Percentiles rank a stretch among this genome's conserved stretches.
Evolutionary conservation across 2,888 invertebrate genomes (phyloP).

Genomic region (Cataglyphis livida): DNA sequence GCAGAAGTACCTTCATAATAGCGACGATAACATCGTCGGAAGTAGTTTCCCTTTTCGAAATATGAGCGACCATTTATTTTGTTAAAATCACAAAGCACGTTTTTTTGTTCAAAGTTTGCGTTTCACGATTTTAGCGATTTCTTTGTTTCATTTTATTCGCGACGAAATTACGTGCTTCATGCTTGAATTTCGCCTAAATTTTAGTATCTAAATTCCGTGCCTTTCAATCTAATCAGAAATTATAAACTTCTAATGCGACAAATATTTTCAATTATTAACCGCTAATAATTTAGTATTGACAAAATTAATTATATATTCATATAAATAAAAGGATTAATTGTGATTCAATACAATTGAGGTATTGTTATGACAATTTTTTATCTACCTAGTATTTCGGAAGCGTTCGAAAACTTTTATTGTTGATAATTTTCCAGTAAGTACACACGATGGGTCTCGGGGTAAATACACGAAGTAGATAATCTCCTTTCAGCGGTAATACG

Average conservation of each 20-base stretch:
- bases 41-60: slow-evolving; percentile 40
- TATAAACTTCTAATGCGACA: background rate
- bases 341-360: background rate
- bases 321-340: background rate
- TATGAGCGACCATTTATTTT: slow-evolving; percentile 36
- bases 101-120: background rate
- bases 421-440: slow-evolving; percentile 46
- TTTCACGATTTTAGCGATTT: background rate
- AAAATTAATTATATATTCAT: background rate
- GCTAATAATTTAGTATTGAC: background rate
- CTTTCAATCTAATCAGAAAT: background rate
- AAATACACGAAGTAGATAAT: slow-evolving; percentile 55
- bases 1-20: slow-evolving; percentile 47
- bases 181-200: background rate
- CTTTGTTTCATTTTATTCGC: background rate
- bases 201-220: background rate
- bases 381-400: background rate
- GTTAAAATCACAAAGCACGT: slow-evolving; percentile 17
- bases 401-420: slow-evolving; percentile 29
- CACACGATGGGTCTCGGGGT: slow-evolving; percentile 29
- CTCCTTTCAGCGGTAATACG: slow-evolving; percentile 40
- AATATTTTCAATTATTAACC: background rate
- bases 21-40: slow-evolving; percentile 34
- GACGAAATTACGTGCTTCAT: background rate
- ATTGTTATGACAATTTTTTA: slow-evolving; percentile 17